Percentiles rank a stretch among this genome's conserved stretches.
phyloP scores from a whole-genome alignment of 2,797 vertebrate genomes.

The Psittacula echo region DNA sequence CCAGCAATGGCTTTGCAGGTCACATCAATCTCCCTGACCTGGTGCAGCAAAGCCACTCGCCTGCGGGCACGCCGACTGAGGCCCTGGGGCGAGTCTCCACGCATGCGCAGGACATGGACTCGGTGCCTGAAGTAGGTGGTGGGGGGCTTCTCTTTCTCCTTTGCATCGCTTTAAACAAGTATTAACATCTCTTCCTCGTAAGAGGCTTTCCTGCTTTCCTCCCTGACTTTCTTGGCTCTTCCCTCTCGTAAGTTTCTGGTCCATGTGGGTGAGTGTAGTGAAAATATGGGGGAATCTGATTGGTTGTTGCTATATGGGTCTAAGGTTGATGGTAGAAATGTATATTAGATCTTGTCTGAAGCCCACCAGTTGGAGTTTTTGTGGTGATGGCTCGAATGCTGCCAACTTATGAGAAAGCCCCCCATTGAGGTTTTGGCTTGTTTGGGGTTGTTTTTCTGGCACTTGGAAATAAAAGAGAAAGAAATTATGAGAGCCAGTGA shows the following conservation, averaged over 20 bases:
- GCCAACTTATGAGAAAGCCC: background rate
- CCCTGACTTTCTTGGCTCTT: slow-evolving; percentile 20
- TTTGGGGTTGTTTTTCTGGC: background rate
- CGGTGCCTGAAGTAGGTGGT: slow-evolving; percentile 89
- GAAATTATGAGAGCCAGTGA: background rate
- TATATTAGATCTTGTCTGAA: background rate
- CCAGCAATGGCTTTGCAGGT: slow-evolving; percentile 93
- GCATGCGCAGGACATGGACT: slow-evolving; percentile 88
- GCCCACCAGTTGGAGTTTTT: background rate
- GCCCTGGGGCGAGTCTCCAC: slow-evolving; percentile 85
- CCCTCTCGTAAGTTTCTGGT: background rate
- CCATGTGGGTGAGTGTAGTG: background rate
- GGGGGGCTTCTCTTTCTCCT: slow-evolving; percentile 36
- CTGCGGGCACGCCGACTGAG: slow-evolving; percentile 88
- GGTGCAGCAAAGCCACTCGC: slow-evolving; percentile 94
- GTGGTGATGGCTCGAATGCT: background rate
- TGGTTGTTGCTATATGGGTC: background rate
- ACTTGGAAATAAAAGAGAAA: background rate
- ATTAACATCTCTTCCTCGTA: slow-evolving; percentile 47
- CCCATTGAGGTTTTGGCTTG: background rate
- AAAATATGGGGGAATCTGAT: background rate
- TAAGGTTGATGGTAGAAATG: background rate
- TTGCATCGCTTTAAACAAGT: background rate
- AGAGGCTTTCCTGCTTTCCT: background rate
- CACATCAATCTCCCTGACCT: slow-evolving; percentile 96